A percentile compares a stretch with the other conserved stretches of the same genome.
Evolutionary conservation across 2,113 vertebrate species (phyloP).

Genomic region (Salvelinus sp.): DNA sequence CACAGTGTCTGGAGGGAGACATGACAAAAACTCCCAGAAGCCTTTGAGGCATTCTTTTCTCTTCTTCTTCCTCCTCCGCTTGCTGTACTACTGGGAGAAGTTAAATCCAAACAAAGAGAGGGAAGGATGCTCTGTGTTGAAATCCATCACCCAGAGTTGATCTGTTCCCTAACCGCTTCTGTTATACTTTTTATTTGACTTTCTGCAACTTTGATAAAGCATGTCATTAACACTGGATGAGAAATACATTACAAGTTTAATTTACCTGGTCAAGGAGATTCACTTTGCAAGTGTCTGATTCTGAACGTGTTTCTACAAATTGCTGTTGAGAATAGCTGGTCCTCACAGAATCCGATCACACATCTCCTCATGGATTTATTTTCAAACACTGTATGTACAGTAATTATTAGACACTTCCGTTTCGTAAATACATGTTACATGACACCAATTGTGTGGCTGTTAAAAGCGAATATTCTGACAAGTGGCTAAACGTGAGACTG

Average conservation of each 20-base stretch:
- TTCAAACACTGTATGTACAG: slow-evolving; percentile 14
- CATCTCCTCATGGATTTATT: slow-evolving; percentile 38
- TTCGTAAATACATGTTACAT: slow-evolving; percentile 24
- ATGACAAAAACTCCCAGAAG: slow-evolving; percentile 82
- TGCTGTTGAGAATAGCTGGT: slow-evolving; percentile 49
- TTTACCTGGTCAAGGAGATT: slow-evolving; percentile 46
- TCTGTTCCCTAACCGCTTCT: slow-evolving; percentile 66
- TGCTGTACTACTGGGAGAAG: slow-evolving; percentile 68
- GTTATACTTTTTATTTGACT: slow-evolving; percentile 37
- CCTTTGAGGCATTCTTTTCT: slow-evolving; percentile 73
- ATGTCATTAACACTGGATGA: slow-evolving; percentile 47
- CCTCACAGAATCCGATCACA: slow-evolving; percentile 41
- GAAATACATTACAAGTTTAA: slow-evolving; percentile 49
- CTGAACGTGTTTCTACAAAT: slow-evolving; percentile 43
- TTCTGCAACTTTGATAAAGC: slow-evolving; percentile 62
- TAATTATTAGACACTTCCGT: slow-evolving; percentile 37
- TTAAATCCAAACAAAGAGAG: slow-evolving; percentile 80
- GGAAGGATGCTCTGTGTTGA: slow-evolving; percentile 45
- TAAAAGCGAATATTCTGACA: slow-evolving; percentile 35
- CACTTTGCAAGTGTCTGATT: slow-evolving; percentile 44
- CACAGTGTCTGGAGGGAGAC: slow-evolving; percentile 76
- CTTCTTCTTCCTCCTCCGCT: slow-evolving; percentile 22
- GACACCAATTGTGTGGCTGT: slow-evolving; percentile 28
- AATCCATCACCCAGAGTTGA: slow-evolving; percentile 58
- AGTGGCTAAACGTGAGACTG: slow-evolving; percentile 22